phyloP scores from a whole-genome alignment of 2,888 invertebrate genomes.

The Craniophora ligustri region DNA sequence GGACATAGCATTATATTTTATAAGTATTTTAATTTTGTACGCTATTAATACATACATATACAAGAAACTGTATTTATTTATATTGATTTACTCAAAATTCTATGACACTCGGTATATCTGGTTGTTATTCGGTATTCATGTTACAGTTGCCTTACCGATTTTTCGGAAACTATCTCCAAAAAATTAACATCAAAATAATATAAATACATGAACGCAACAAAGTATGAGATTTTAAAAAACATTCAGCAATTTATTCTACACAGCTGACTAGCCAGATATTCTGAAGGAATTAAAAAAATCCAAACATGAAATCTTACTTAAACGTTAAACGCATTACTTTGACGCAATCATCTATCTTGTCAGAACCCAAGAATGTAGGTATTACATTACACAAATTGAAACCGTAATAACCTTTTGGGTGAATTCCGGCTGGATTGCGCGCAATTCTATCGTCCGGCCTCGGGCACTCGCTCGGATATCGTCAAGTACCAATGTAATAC shows the following conservation, averaged over 20 bases:
- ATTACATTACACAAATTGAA: constrained; percentile 56
- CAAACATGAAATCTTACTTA: constrained; percentile 40
- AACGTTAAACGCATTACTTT: constrained; percentile 38
- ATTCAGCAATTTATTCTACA: constrained; percentile 22
- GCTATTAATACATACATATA: too few relatives aligned
- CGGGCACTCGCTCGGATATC: constrained; percentile 42
- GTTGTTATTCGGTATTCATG: too few relatives aligned
- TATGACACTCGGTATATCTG: too few relatives aligned
- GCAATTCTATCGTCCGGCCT: constrained; percentile 35
- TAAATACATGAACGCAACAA: too few relatives aligned
- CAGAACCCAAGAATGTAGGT: constrained; percentile 38
- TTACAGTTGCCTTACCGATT: too few relatives aligned
- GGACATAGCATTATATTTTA: too few relatives aligned
- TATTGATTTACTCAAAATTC: too few relatives aligned
- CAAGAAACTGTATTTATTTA: too few relatives aligned
- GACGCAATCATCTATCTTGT: constrained; percentile 52
- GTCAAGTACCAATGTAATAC: constrained; percentile 45
- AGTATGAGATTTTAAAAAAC: constrained; percentile 9
- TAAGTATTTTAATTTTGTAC: too few relatives aligned
- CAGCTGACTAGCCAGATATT: constrained; percentile 6
- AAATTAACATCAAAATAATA: too few relatives aligned
- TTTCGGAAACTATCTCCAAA: too few relatives aligned
- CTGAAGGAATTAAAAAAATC: constrained; percentile 30
- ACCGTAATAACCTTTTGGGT: constrained; percentile 48
- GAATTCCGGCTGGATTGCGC: constrained; percentile 39